phyloP scores from a whole-genome alignment of 2,888 invertebrate species.

The Orthosia cruda region DNA sequence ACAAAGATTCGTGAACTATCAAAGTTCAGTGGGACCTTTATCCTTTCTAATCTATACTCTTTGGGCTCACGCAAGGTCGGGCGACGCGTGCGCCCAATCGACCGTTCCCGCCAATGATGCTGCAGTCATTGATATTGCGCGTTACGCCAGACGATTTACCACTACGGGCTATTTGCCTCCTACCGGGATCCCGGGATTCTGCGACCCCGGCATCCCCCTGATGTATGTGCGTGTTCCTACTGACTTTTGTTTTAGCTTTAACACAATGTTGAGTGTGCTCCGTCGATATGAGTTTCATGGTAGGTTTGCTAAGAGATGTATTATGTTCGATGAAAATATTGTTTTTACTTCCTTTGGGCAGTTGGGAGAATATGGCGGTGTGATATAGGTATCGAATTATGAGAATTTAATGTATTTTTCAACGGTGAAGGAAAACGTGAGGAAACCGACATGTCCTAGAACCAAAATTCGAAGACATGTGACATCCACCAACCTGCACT shows the following conservation, averaged over 20 bases:
- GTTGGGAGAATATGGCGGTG: background rate
- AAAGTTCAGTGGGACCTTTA: conserved; percentile 57
- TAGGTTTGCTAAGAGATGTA: conserved; percentile 67
- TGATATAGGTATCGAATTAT: conserved; percentile 15
- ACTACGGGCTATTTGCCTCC: conserved; percentile 89
- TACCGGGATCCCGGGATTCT: conserved; percentile 79
- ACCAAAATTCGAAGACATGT: no score
- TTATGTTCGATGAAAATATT: conserved; percentile 67
- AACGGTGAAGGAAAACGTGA: no score
- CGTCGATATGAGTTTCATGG: conserved; percentile 74
- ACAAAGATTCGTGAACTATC: conserved; percentile 52
- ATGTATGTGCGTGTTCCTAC: conserved; percentile 70
- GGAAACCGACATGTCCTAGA: no score
- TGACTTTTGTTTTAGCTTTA: conserved; percentile 78
- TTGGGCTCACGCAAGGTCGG: conserved; percentile 70
- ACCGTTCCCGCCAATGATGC: conserved; percentile 82
- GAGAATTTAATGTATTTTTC: conserved; percentile 7
- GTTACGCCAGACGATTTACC: conserved; percentile 89
- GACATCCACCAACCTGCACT: no score
- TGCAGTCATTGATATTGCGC: conserved; percentile 87
- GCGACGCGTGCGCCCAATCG: conserved; percentile 83
- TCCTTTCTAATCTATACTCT: conserved; percentile 67
- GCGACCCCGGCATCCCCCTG: conserved; percentile 77
- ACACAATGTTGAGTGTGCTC: conserved; percentile 64
- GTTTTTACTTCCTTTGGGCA: conserved; percentile 50